Evolutionary conservation across 2,888 invertebrate genomes (phyloP).

Genomic region (Agrotis ipsilon): DNA sequence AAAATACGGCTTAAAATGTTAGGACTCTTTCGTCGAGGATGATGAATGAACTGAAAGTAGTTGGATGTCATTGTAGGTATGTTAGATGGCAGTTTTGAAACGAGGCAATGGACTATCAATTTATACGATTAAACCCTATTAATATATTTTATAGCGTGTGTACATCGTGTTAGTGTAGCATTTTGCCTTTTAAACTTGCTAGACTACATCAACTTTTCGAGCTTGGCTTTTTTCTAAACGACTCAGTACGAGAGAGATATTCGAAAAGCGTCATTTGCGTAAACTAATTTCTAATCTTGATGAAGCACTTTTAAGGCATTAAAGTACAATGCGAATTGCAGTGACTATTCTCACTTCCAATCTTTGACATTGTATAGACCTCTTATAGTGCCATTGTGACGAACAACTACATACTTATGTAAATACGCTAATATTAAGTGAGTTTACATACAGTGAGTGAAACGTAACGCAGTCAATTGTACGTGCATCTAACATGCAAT

Average conservation of each 20-base stretch:
- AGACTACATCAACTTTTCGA: conserved; percentile 71
- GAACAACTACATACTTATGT: conserved; percentile 78
- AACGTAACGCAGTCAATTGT: conserved; percentile 88
- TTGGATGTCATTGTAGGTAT: conserved; percentile 42
- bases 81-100: conserved; percentile 33
- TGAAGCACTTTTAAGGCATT: conserved; percentile 56
- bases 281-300: conserved; percentile 37
- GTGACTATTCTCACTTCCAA: conserved; percentile 55
- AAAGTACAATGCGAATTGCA: conserved; percentile 65
- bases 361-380: conserved; percentile 62
- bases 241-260: conserved; percentile 58
- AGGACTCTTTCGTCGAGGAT: conserved; percentile 44
- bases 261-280: conserved; percentile 40
- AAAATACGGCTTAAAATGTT: conserved; percentile 59
- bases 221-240: conserved; percentile 74
- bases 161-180: conserved; percentile 61
- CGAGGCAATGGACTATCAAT: conserved; percentile 51
- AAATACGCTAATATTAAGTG: conserved; percentile 74
- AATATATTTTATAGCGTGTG: conserved; percentile 63
- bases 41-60: conserved; percentile 50
- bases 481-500: conserved; percentile 73
- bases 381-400: conserved; percentile 81
- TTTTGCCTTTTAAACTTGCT: conserved; percentile 70
- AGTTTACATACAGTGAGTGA: conserved; percentile 68
- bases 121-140: conserved; percentile 54